phyloP scores from a whole-genome alignment of 2,113 vertebrate genomes.

The Odocoileus hemionus region DNA sequence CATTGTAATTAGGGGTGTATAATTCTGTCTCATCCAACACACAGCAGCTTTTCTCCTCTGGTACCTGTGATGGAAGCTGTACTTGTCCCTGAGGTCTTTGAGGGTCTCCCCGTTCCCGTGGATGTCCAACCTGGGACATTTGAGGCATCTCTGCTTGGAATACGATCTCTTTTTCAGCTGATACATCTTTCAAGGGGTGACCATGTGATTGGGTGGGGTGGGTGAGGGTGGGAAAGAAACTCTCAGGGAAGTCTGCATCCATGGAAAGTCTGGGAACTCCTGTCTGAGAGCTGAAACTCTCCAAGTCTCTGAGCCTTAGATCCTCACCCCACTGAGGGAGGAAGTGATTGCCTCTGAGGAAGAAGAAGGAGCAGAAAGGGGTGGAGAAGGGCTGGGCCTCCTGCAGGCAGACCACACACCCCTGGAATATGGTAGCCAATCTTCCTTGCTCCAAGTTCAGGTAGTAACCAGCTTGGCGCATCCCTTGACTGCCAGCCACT shows the following conservation, averaged over 20 bases:
- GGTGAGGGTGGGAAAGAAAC: neutral
- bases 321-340: neutral
- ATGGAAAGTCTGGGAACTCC: rapidly evolving
- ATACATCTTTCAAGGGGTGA: neutral
- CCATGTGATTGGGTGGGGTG: neutral
- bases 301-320: neutral
- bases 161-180: neutral
- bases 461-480: too few species aligned
- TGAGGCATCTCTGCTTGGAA: neutral
- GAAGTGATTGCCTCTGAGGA: neutral
- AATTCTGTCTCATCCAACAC: neutral
- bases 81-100: neutral
- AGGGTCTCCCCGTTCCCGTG: neutral
- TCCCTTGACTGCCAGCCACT: neutral
- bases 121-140: neutral
- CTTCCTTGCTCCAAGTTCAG: neutral
- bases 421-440: too few species aligned
- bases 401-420: too few species aligned
- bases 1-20: neutral
- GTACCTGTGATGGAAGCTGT: neutral
- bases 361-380: neutral
- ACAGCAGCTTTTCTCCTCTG: neutral
- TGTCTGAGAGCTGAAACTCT: too few species aligned
- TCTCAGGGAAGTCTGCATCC: rapidly evolving
- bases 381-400: neutral